Evolutionary conservation across 2,113 vertebrate species (phyloP), one percentile per base, ranked within the genome.

Genomic region (Labeo catla): DNA sequence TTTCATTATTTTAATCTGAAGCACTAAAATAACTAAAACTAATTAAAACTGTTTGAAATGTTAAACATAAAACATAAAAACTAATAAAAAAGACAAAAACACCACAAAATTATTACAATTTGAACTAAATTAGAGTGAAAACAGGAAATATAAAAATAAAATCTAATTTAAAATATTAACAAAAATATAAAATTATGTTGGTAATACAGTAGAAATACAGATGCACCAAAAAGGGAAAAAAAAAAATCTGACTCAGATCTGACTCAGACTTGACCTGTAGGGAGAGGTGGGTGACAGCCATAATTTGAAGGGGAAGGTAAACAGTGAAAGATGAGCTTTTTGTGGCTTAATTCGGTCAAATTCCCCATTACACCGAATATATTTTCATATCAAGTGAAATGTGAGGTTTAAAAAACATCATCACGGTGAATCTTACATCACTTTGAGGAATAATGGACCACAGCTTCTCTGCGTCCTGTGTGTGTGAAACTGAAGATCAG

Each of bases 321-420:
- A 87, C 85, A 73, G 16, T 83, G 80, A 74, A 70, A 86, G 78
- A 16, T 28, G 47, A 79, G 8, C 39, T 79, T 80, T 79, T 45
- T 87, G 80, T 45, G 68, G 72, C 54, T 78, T 63, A 19, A 86
- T 73, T 84, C 9, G 15, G 70, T 86, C 84, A 86, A 86, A 87
- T 49, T 85, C 83, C 47, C 61, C 77, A 63, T 87, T 63, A 59
- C 83, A 80, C 70, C 52, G 72, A 54, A 91, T 88, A 87, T 84
- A 89, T 91, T 88, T 86, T 84, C 84, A 88, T 88, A 86, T 47
- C 52, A 88, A 91, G 84, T 91, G 88, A 89, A 91, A 89, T 70
- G 80, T 85, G 86, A 91, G 86, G 73, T 77, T 81, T 82, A 21
- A 79, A 79, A 86, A 87, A 81, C 82, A 70, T 84, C 47, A 86